A percentile compares a stretch with the other conserved stretches of the same genome.
Conservation (phyloP, 2,797 vertebrate species). For the Mormyrops attenuatus region DNA sequence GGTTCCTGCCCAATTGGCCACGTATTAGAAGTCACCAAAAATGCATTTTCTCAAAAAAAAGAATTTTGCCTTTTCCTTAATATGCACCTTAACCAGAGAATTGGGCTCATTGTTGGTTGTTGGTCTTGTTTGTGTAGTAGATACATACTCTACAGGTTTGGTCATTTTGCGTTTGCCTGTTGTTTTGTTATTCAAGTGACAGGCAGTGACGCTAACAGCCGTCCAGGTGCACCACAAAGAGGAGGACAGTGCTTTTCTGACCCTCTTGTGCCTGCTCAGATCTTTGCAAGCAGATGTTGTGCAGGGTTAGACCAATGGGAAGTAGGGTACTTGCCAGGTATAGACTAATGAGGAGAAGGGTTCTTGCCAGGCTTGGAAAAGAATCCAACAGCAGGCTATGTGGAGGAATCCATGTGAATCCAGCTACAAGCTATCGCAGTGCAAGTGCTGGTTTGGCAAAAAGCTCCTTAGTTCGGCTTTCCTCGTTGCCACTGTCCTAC, state of each 20-base stretch:
- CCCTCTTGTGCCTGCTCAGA: slow-evolving; percentile 58
- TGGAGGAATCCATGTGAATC: slow-evolving; percentile 33
- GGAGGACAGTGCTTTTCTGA: slow-evolving; percentile 44
- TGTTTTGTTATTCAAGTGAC: background rate
- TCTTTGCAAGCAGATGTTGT: slow-evolving; percentile 55
- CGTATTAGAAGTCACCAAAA: background rate
- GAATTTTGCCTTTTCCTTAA: background rate
- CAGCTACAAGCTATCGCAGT: background rate
- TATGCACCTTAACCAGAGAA: background rate
- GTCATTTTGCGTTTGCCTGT: background rate
- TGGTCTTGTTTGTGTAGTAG: background rate
- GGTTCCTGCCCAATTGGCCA: background rate
- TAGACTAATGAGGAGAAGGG: slow-evolving; percentile 52
- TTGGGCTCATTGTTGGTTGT: background rate
- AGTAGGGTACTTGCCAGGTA: slow-evolving; percentile 49
- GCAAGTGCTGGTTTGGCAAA: background rate
- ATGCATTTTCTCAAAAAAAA: background rate
- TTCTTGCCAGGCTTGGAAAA: slow-evolving; percentile 66
- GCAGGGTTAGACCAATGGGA: slow-evolving; percentile 48
- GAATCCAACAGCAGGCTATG: slow-evolving; percentile 50
- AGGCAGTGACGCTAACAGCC: slow-evolving; percentile 29
- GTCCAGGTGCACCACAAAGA: slow-evolving; percentile 49
- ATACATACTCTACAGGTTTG: background rate
- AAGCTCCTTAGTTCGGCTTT: background rate
- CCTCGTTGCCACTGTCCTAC: background rate